Base-by-base conservation (phyloP, 2,797 vertebrate species). In the Eptatretus atami region DNA sequence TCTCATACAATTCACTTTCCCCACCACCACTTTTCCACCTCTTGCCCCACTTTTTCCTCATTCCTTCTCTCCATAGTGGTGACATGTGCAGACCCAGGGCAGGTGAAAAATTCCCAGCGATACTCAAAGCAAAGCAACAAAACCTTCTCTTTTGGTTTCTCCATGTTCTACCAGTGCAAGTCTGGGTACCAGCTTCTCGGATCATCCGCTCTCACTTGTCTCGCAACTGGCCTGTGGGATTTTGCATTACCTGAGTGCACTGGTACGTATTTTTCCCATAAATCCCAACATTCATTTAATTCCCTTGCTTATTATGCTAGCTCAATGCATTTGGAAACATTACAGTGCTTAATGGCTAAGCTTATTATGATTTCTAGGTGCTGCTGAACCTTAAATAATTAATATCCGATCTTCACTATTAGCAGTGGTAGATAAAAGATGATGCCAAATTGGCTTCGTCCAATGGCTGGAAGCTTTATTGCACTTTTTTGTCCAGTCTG, bases 171-270 rank as follows among this genome's bases (percentile, higher is more conserved):
- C 71, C 81, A 79, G 68, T 96, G 92, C 73, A 83, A 73, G 76
- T 81, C 82, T 0, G 83, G 87, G 54, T 84, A 86, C 77, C 87
- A 94, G 75, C 74, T 95, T 55, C 70, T 98, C 76, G 92, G 92
- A 57, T 85, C 81, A 15, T 84, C 82, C 31, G 80, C 79, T 53
- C 79, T 90, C 67, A 78, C 80, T 67, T 98, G 92, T 74, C 92
- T 96, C 73, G 90, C 86, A 1, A 87, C 93, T 12, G 82, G 84
- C 67, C 88, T 84, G 10, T 98, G 92, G 92, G 92, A 98, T 72
- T 80, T 81, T 24, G 81, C 84, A 9, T 77, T 82, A 63, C 86
- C 92, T 4, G 84, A 84, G 74, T 96, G 92, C 72, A 78, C 90
- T 65, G 74, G 92, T 98, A 77, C 94, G 92, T 84, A 67, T 44